phyloP scores from a whole-genome alignment of 2,797 vertebrate genomes.

The Darevskia nairensis region DNA sequence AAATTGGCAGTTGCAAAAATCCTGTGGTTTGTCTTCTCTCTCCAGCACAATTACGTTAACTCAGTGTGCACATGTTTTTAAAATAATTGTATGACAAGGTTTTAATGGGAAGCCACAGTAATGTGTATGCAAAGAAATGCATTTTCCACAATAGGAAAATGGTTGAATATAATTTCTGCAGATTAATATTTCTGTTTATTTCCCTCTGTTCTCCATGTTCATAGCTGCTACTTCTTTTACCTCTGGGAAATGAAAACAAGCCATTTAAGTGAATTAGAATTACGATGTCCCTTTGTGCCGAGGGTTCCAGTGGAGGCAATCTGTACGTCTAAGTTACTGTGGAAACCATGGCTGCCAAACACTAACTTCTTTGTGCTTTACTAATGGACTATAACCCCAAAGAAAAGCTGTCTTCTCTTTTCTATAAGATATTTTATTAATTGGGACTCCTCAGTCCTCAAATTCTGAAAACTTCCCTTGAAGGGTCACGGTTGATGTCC shows the following conservation, averaged over 20 bases:
- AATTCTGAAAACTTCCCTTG: slow-evolving; percentile 10
- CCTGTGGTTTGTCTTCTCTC: neutral
- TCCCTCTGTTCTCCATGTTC: slow-evolving; percentile 4
- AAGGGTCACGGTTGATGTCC: neutral
- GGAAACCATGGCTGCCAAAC: slow-evolving; percentile 46
- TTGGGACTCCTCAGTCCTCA: neutral
- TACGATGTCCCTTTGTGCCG: slow-evolving; percentile 35
- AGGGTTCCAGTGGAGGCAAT: slow-evolving; percentile 26
- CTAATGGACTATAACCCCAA: neutral
- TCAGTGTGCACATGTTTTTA: neutral
- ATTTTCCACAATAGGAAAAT: slow-evolving; percentile 18
- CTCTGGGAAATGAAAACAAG: slow-evolving; percentile 33
- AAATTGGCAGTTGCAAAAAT: neutral
- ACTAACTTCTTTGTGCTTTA: slow-evolving; percentile 11
- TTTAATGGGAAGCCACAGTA: neutral
- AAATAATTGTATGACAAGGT: neutral
- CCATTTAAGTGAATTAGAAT: slow-evolving; percentile 21
- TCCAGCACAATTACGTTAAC: neutral
- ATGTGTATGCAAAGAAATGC: slow-evolving; percentile 5
- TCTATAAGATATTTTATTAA: neutral
- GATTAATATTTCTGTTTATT: slow-evolving; percentile 37
- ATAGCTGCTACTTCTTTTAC: neutral
- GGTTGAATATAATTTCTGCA: neutral
- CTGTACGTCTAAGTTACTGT: slow-evolving; percentile 50
- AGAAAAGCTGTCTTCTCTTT: neutral